Evolutionary conservation across 2,797 vertebrate species (phyloP).

Genomic region (Ara ararauna): DNA sequence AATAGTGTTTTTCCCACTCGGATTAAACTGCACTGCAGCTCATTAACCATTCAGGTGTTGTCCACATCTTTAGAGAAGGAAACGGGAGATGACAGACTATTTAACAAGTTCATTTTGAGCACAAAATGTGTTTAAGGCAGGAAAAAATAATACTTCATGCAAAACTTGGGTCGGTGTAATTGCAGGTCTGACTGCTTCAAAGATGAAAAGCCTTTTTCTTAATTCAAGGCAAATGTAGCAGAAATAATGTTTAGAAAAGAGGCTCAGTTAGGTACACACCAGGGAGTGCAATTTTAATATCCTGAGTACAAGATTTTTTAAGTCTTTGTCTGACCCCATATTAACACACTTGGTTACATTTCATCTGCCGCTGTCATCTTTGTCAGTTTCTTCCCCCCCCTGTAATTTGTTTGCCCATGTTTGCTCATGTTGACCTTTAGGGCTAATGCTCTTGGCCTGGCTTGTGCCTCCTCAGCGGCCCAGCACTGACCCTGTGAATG

Average conservation of each 20-base stretch:
- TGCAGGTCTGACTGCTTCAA: conserved; percentile 64
- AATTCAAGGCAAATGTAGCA: conserved; percentile 71
- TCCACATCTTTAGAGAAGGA: conserved; percentile 51
- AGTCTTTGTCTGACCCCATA: not conserved
- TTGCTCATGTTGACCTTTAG: not conserved
- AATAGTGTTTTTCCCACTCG: conserved; percentile 1
- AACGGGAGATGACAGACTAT: conserved; percentile 46
- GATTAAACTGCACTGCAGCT: conserved; percentile 57
- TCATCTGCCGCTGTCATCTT: conserved; percentile 30
- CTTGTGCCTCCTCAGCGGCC: fast-evolving
- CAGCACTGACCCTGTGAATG: not conserved
- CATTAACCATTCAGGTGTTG: conserved; percentile 70
- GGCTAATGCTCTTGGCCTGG: not conserved
- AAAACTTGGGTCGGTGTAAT: conserved; percentile 65
- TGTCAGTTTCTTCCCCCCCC: not conserved
- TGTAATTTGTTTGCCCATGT: not conserved
- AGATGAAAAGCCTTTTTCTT: conserved; percentile 67
- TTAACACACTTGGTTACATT: conserved; percentile 43
- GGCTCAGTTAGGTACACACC: conserved; percentile 49
- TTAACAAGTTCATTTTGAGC: conserved; percentile 68
- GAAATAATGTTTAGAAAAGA: conserved; percentile 67
- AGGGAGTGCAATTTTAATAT: conserved; percentile 69
- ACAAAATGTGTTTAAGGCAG: conserved; percentile 65
- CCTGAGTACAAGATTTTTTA: conserved; percentile 45
- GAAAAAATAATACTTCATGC: conserved; percentile 66